Conservation (phyloP, 2,797 vertebrate genomes). For the Pipistrellus pygmaeus region DNA sequence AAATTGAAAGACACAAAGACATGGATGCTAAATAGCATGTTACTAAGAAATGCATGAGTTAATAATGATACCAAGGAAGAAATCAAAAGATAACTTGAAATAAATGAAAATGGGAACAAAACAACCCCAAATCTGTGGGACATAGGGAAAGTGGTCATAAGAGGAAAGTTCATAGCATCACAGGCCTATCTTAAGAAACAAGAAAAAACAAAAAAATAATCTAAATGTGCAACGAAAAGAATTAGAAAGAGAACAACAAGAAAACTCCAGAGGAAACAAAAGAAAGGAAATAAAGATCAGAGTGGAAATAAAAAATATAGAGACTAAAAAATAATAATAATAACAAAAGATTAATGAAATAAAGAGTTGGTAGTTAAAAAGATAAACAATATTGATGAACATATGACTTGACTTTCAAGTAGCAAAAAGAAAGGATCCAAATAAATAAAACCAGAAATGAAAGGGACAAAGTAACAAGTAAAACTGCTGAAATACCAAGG, state of each 20-base stretch:
- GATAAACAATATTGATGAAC: background rate
- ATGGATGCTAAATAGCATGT: background rate
- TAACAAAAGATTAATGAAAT: background rate
- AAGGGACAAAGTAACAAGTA: background rate
- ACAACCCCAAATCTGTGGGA: background rate
- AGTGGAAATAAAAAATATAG: background rate
- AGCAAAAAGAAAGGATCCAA: background rate
- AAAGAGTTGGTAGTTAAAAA: background rate
- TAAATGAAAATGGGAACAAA: background rate
- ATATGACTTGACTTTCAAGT: background rate
- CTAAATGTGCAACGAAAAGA: background rate
- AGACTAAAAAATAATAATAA: background rate
- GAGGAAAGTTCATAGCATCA: background rate
- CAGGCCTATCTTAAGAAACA: background rate
- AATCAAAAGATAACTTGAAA: background rate
- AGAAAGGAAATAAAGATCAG: background rate
- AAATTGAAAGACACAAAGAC: background rate
- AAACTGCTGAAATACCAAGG: background rate
- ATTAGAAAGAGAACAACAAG: background rate
- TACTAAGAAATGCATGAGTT: background rate
- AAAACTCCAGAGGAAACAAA: background rate
- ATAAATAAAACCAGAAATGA: background rate
- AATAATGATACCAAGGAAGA: background rate
- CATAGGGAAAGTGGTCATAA: background rate
- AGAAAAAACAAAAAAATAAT: background rate